These are phyloP conservation scores for Misgurnus mizolepis DNA, from an alignment of 2,113 vertebrate species.

Conservation along the genomic window DNA sequence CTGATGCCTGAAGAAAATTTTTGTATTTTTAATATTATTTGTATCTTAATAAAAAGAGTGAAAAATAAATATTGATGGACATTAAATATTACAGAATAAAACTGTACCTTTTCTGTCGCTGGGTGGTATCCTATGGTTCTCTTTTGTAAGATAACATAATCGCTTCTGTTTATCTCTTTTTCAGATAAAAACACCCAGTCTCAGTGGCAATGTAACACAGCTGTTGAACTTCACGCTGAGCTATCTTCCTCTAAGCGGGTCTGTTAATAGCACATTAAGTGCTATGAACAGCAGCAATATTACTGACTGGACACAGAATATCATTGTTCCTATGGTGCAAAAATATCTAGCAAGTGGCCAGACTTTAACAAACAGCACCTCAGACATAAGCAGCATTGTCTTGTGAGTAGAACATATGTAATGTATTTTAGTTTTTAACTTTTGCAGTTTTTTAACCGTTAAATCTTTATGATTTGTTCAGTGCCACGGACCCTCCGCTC, in stretches of 20 bases:
- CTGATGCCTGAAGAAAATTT: too few species aligned
- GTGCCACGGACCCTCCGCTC: not conserved
- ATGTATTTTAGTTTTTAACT: not conserved
- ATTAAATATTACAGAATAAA: too few species aligned
- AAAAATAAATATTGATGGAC: too few species aligned
- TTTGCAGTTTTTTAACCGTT: not conserved
- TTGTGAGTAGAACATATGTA: constrained; percentile 45
- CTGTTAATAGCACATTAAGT: not conserved
- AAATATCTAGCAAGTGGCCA: not conserved
- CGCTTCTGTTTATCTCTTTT: not conserved
- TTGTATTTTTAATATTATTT: too few species aligned
- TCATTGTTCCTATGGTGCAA: constrained; percentile 41
- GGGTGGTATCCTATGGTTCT: too few species aligned
- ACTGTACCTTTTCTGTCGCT: too few species aligned
- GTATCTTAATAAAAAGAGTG: too few species aligned
- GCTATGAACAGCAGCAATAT: constrained; percentile 19
- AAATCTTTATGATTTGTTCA: constrained; percentile 4
- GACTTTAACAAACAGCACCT: not conserved
- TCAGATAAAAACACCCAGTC: constrained; percentile 15
- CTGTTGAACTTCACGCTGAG: constrained; percentile 42
- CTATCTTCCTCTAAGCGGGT: constrained; percentile 21
- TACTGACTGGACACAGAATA: constrained; percentile 33
- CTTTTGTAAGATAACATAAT: too few species aligned
- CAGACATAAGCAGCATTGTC: constrained; percentile 9
- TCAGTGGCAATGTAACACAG: not conserved